Conservation (phyloP, 2,888 invertebrate species). For the Megastigmus dorsalis region DNA sequence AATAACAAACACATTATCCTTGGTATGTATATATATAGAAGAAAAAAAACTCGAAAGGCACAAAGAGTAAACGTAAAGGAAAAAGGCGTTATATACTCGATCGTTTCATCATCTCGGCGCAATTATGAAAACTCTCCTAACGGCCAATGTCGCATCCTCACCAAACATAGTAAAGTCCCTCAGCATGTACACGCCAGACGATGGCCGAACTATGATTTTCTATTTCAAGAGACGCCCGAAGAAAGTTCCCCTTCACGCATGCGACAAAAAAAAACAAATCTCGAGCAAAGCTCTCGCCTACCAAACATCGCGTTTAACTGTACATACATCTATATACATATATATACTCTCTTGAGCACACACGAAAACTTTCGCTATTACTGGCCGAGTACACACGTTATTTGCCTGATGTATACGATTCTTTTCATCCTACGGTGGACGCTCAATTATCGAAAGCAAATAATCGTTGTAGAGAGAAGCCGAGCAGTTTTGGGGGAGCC, state of each 20-base stretch:
- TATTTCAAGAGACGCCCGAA: conserved; percentile 1
- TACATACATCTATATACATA: too few relatives aligned
- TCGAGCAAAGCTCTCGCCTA: neutral
- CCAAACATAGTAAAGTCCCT: conserved; percentile 5
- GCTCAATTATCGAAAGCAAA: conserved; percentile 50
- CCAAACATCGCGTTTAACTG: too few relatives aligned
- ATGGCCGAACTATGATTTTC: neutral
- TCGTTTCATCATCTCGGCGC: neutral
- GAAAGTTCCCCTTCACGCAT: too few relatives aligned
- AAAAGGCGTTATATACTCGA: too few relatives aligned
- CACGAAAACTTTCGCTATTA: conserved; percentile 11
- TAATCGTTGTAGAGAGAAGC: conserved; percentile 25
- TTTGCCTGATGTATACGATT: conserved; percentile 2
- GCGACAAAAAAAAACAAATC: neutral
- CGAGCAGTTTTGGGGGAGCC: neutral
- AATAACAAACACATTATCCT: too few relatives aligned
- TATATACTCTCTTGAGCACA: too few relatives aligned
- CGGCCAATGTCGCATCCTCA: neutral
- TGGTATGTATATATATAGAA: too few relatives aligned
- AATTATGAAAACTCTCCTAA: neutral
- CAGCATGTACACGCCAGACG: neutral
- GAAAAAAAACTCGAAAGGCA: too few relatives aligned
- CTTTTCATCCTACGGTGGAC: conserved; percentile 16
- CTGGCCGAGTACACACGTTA: neutral
- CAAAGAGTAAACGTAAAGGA: too few relatives aligned